phyloP scores from a whole-genome alignment of 2,113 vertebrate species.

The Cryptomyrus ogoouensis region DNA sequence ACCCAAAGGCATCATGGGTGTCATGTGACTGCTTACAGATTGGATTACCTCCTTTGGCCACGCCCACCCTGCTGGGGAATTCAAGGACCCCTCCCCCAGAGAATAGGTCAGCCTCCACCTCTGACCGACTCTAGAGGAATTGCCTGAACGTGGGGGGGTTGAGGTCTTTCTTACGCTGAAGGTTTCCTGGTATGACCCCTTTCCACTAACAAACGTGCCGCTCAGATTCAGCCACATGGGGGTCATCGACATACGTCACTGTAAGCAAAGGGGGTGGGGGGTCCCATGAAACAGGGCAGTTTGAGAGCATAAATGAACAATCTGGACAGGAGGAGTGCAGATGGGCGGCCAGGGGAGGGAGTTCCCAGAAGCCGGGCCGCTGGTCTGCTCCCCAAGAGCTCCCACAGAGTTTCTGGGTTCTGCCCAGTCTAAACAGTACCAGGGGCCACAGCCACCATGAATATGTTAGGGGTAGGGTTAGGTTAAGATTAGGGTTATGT shows the following conservation, averaged over 20 bases:
- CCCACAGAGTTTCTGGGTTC: not conserved
- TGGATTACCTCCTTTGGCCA: no score
- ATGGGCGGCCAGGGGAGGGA: slow-evolving; percentile 47
- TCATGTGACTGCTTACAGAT: not conserved
- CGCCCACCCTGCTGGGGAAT: no score
- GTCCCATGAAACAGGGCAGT: slow-evolving; percentile 44
- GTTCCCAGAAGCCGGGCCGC: slow-evolving; percentile 32
- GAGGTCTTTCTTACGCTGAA: not conserved
- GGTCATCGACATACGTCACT: slow-evolving; percentile 39
- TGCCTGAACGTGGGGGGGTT: no score
- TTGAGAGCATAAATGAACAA: slow-evolving; percentile 36
- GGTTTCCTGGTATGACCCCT: not conserved
- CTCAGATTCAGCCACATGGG: not conserved
- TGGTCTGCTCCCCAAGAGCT: slow-evolving; percentile 31
- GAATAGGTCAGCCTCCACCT: no score
- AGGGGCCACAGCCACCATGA: not conserved
- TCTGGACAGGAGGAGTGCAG: slow-evolving; percentile 42
- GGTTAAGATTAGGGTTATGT: not conserved
- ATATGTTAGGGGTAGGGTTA: not conserved
- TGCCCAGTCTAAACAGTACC: not conserved
- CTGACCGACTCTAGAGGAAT: no score
- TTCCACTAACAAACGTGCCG: not conserved
- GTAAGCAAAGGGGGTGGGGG: slow-evolving; percentile 45
- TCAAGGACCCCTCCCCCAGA: no score
- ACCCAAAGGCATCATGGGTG: not conserved